phyloP scores from a whole-genome alignment of 2,888 invertebrate species.

The Argyresthia goedartella region DNA sequence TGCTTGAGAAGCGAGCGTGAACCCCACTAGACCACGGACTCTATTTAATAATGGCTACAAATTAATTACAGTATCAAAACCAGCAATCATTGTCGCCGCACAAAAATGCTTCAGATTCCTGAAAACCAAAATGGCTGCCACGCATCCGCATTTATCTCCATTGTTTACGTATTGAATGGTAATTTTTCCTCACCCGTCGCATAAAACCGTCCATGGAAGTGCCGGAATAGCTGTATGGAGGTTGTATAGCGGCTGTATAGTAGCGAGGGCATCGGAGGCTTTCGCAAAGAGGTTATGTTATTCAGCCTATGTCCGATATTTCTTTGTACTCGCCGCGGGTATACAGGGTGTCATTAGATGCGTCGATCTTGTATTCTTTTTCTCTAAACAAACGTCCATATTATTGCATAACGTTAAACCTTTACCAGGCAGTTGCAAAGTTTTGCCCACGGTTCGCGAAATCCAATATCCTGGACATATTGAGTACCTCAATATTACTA shows the following conservation, averaged over 20 bases:
- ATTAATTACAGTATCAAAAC: neutral
- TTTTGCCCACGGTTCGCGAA: too few species aligned
- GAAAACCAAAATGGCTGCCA: neutral
- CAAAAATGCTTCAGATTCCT: too few species aligned
- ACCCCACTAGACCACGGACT: too few species aligned
- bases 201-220: slow-evolving; percentile 46
- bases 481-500: too few species aligned
- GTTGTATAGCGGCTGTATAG: slow-evolving; percentile 56
- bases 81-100: too few species aligned
- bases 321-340: slow-evolving; percentile 51
- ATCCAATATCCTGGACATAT: too few species aligned
- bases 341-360: neutral
- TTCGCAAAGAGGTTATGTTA: slow-evolving; percentile 21
- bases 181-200: slow-evolving; percentile 17
- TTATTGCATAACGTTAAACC: too few species aligned
- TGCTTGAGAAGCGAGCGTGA: too few species aligned
- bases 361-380: too few species aligned
- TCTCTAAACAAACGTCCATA: too few species aligned
- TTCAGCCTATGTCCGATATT: slow-evolving; percentile 48
- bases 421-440: too few species aligned
- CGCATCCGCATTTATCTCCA: neutral
- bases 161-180: neutral
- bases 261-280: slow-evolving; percentile 26
- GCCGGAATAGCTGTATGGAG: slow-evolving; percentile 45
- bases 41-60: neutral